Conservation (phyloP, 2,888 invertebrate genomes). For the Prionchulus punctatus region DNA sequence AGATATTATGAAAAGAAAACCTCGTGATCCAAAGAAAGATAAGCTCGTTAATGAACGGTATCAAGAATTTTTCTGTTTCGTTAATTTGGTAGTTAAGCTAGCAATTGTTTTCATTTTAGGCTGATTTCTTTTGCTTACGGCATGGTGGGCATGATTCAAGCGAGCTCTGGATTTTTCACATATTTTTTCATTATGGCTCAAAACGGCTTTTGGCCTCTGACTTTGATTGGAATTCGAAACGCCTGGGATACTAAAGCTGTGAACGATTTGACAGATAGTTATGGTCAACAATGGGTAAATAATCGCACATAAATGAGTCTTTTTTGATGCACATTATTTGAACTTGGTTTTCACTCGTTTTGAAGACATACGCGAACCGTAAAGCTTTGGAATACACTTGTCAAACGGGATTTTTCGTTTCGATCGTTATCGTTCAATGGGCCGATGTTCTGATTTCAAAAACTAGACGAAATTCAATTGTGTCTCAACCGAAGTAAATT, state of each 20-base stretch:
- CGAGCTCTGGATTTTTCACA: constrained; percentile 98
- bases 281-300: constrained; percentile 94
- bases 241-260: constrained; percentile 97
- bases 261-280: constrained; percentile 92
- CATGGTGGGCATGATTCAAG: constrained; percentile 99
- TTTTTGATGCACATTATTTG: neutral
- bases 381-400: constrained; percentile 39
- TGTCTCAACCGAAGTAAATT: neutral
- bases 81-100: neutral
- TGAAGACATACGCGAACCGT: constrained; percentile 30
- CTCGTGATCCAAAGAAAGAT: constrained; percentile 48
- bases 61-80: too few species aligned
- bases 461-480: constrained; percentile 39
- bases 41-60: constrained; percentile 62
- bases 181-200: constrained; percentile 99
- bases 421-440: constrained; percentile 41
- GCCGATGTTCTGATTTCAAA: constrained; percentile 42
- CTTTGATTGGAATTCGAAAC: constrained; percentile 82
- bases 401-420: constrained; percentile 41
- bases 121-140: constrained; percentile 99
- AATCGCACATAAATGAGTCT: too few species aligned
- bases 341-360: neutral
- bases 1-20: constrained; percentile 52
- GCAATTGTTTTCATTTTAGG: constrained; percentile 34
- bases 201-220: constrained; percentile 82